These are phyloP conservation scores for Bellardia bayeri DNA, from an alignment of 2,888 invertebrate species.

Conservation along the genomic window DNA sequence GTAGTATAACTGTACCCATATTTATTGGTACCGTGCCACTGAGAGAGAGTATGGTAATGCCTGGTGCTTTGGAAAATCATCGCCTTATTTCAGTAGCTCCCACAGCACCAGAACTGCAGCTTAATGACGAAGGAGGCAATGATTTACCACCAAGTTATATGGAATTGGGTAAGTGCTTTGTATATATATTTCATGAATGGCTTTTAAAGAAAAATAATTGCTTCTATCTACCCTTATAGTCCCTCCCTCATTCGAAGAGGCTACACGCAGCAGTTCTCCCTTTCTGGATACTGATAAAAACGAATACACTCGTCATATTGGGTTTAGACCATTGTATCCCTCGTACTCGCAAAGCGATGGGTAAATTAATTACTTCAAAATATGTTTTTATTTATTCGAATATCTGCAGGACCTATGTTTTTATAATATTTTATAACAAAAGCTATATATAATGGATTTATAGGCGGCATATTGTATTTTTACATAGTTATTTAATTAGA, in stretches of 20 bases:
- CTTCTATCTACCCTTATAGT: constrained; percentile 65
- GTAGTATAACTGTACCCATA: constrained; percentile 64
- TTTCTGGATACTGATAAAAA: constrained; percentile 77
- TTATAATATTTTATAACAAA: too few species aligned
- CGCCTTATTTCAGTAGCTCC: constrained; percentile 59
- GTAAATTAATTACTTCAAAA: neutral
- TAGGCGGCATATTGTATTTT: too few species aligned
- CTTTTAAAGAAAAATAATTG: too few species aligned
- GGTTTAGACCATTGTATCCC: constrained; percentile 79
- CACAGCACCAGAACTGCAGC: constrained; percentile 49
- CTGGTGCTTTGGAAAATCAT: constrained; percentile 58
- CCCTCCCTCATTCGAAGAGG: constrained; percentile 75
- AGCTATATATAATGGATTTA: too few species aligned
- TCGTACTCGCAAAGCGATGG: constrained; percentile 75
- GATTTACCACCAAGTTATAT: constrained; percentile 74
- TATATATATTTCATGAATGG: neutral
- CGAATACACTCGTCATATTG: constrained; percentile 76
- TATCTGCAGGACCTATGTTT: too few species aligned
- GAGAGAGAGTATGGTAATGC: constrained; percentile 58
- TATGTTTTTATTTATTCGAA: too few species aligned
- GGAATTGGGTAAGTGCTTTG: neutral
- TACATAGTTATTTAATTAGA: too few species aligned
- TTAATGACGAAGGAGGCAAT: constrained; percentile 14
- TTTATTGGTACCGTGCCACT: constrained; percentile 75
- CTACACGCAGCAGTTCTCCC: constrained; percentile 71